A percentile compares a stretch with the other conserved stretches of the same genome.
phyloP scores from a whole-genome alignment of 2,113 vertebrate species.

The Tympanuchus pallidicinctus region DNA sequence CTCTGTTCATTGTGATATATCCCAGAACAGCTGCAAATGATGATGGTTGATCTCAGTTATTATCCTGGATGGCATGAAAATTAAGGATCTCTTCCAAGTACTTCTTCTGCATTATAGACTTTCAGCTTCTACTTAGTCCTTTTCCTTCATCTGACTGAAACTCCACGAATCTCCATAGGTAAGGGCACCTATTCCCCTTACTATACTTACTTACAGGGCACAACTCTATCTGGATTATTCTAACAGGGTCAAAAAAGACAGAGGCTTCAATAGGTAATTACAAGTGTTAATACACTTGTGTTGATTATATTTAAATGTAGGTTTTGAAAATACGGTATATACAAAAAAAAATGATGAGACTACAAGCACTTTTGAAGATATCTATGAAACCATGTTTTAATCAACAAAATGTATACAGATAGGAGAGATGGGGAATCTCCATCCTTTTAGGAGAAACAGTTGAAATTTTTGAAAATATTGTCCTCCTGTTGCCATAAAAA shows the following conservation, averaged over 20 bases:
- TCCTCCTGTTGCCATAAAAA: no score
- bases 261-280: not conserved
- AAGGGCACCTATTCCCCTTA: not conserved
- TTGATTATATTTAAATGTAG: not conserved
- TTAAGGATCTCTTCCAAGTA: conserved; percentile 18
- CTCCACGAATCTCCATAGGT: not conserved
- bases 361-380: not conserved
- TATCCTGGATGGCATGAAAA: not conserved
- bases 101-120: not conserved
- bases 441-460: not conserved
- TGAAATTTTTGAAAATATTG: not conserved
- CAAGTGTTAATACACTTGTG: not conserved
- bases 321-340: not conserved
- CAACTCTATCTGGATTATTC: not conserved
- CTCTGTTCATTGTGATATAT: conserved; percentile 3
- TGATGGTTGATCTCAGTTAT: not conserved
- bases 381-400: not conserved
- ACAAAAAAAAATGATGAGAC: not conserved
- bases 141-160: not conserved
- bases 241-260: not conserved
- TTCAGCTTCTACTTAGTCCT: conserved; percentile 1
- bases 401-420: not conserved
- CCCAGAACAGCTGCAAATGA: not conserved
- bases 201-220: not conserved
- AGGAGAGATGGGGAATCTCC: not conserved